A percentile compares a stretch with the other conserved stretches of the same genome.
Evolutionary conservation across 2,797 vertebrate genomes (phyloP).

Genomic region (Ispidina picta): DNA sequence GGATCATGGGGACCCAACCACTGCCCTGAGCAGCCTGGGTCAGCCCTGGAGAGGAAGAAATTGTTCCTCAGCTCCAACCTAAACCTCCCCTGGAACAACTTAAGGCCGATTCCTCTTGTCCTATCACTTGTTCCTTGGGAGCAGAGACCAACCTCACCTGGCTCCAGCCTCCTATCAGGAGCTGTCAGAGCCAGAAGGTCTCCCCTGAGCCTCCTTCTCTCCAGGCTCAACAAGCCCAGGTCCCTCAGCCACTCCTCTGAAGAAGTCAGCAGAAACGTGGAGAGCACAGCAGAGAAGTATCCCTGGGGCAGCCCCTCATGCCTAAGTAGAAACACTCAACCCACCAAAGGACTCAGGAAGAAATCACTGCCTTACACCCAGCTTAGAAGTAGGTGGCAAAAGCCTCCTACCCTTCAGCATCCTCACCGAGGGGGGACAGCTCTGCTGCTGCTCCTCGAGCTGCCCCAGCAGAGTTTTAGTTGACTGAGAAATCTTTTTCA

Average conservation of each 20-base stretch:
- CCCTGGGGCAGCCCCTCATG: neutral
- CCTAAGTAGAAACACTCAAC: neutral
- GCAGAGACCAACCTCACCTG: neutral
- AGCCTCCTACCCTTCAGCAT: neutral
- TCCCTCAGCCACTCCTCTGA: neutral
- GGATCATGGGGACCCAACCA: no score
- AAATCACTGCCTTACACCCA: neutral
- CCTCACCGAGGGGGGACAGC: neutral
- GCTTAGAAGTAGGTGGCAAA: neutral
- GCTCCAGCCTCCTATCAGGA: neutral
- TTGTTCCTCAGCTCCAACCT: neutral
- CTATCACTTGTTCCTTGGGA: neutral
- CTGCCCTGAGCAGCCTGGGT: no score
- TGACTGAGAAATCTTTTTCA: neutral
- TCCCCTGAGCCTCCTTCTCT: neutral
- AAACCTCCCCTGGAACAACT: neutral
- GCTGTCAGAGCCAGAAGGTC: neutral
- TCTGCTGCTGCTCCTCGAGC: neutral
- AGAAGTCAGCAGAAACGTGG: neutral
- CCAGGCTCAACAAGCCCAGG: neutral
- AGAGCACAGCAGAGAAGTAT: neutral
- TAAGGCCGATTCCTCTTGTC: neutral
- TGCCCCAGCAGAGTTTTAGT: accelerated
- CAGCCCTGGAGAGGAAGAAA: no score
- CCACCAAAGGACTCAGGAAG: neutral